These are phyloP conservation scores for Papilio polytes DNA, from an alignment of 1,140 invertebrate genomes.

Conservation along the genomic window DNA sequence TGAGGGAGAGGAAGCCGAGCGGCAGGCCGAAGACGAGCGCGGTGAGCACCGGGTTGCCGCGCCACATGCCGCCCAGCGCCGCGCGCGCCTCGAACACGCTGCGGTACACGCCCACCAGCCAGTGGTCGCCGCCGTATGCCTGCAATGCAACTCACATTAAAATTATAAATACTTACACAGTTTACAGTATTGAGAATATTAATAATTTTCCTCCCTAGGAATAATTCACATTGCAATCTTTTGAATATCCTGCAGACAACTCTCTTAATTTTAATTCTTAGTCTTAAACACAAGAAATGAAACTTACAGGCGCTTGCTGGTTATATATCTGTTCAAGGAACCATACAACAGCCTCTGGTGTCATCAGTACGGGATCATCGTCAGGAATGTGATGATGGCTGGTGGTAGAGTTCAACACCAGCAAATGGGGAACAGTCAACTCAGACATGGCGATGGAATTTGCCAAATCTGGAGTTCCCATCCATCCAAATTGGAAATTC, in stretches of 20 bases:
- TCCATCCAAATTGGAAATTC: slow-evolving; percentile 97
- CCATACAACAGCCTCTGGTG: slow-evolving; percentile 90
- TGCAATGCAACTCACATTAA: slow-evolving; percentile 61
- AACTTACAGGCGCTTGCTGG: slow-evolving; percentile 88
- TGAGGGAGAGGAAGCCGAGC: slow-evolving; percentile 95
- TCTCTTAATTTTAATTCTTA: too few species aligned
- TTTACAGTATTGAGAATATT: too few species aligned
- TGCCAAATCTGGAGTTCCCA: slow-evolving; percentile 92
- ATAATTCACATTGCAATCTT: neutral
- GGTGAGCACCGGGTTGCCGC: slow-evolving; percentile 95
- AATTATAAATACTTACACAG: neutral
- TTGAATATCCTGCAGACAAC: neutral
- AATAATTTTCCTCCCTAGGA: too few species aligned
- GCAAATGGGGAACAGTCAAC: slow-evolving; percentile 92
- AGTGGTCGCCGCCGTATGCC: slow-evolving; percentile 92
- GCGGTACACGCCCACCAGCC: slow-evolving; percentile 89
- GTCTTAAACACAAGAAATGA: neutral
- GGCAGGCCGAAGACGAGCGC: slow-evolving; percentile 95
- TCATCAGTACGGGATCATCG: slow-evolving; percentile 91
- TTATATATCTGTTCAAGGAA: slow-evolving; percentile 91
- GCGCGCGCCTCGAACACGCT: slow-evolving; percentile 91
- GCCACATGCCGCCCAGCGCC: slow-evolving; percentile 93
- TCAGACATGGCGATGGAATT: slow-evolving; percentile 96
- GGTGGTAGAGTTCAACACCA: slow-evolving; percentile 95
- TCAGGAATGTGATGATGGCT: slow-evolving; percentile 96